phyloP scores from a whole-genome alignment of 2,113 vertebrate species.

The human region DNA sequence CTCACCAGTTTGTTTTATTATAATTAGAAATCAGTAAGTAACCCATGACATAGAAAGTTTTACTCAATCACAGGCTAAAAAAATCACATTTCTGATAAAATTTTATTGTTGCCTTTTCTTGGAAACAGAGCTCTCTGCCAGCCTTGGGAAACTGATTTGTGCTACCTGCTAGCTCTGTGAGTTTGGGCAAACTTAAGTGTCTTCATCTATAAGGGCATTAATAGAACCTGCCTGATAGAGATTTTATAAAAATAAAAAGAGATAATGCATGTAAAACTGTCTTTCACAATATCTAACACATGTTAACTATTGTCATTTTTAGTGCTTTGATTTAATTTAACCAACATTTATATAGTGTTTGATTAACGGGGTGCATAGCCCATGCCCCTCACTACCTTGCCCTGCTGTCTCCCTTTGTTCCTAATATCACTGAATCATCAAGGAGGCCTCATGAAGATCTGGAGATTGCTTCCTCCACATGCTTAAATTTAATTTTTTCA shows the following conservation, averaged over 20 bases:
- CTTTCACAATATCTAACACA: not conserved
- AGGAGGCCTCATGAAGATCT: not conserved
- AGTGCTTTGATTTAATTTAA: not conserved
- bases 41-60: not conserved
- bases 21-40: not conserved
- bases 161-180: not conserved
- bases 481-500: not conserved
- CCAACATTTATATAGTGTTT: not conserved
- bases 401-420: not conserved
- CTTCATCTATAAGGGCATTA: not conserved
- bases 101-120: not conserved
- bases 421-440: not conserved
- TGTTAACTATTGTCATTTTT: not conserved
- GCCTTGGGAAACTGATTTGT: not conserved
- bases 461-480: not conserved
- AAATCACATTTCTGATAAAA: not conserved
- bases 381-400: not conserved
- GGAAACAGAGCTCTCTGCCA: not conserved
- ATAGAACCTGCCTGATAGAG: not conserved
- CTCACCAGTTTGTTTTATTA: not conserved
- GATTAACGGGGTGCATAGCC: not conserved
- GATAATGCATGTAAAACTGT: not conserved
- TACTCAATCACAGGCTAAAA: not conserved
- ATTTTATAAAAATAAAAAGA: not conserved
- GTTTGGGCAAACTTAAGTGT: not conserved